phyloP scores from a whole-genome alignment of 1,140 invertebrate genomes.

The Polypedilum pembai region DNA sequence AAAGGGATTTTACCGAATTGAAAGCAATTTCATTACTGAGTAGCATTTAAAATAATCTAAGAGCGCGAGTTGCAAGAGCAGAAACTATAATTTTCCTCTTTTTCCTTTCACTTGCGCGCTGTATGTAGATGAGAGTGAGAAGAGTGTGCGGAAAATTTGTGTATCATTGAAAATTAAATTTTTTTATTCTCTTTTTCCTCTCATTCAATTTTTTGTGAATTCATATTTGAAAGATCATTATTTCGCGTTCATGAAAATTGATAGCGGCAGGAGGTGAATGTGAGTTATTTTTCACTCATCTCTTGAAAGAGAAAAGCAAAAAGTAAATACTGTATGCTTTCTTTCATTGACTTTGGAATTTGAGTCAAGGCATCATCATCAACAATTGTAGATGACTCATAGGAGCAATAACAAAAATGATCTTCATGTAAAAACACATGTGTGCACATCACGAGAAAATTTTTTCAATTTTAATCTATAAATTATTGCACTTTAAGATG shows the following conservation, averaged over 20 bases:
- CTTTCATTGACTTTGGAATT: no score
- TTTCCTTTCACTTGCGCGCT: neutral
- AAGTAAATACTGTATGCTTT: no score
- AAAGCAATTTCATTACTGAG: slow-evolving; percentile 12
- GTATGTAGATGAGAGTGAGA: neutral
- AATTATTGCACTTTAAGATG: no score
- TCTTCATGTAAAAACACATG: no score
- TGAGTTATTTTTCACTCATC: no score
- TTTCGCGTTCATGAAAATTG: neutral
- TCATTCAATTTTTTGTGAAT: neutral
- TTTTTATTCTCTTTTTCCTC: neutral
- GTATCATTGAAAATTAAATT: neutral
- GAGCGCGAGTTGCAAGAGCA: slow-evolving; percentile 8
- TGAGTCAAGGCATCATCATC: no score
- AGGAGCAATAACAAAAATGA: no score
- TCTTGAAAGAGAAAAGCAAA: no score
- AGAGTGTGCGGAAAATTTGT: neutral
- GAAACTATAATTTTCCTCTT: neutral
- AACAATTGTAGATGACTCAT: no score
- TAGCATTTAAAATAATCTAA: neutral
- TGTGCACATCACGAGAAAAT: no score
- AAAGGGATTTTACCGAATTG: neutral
- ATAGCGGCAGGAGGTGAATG: neutral
- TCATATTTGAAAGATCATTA: no score
- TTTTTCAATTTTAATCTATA: no score